phyloP scores from a whole-genome alignment of 2,797 vertebrate species.

The Stomatorhinus walkeri region DNA sequence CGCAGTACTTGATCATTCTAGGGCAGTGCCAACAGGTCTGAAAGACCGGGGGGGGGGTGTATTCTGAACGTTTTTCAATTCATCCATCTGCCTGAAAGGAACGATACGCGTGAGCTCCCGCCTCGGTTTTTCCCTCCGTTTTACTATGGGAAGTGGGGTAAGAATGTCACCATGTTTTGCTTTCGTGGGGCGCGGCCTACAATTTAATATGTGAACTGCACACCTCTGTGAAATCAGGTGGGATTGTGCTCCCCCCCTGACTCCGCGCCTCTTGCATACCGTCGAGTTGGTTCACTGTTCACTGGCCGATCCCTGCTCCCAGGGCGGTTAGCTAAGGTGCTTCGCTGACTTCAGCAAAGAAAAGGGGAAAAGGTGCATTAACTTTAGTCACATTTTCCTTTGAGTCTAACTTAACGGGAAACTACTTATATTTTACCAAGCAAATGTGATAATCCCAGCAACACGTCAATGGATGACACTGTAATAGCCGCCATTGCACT shows the following conservation, averaged over 20 bases:
- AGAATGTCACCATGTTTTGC: not conserved
- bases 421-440: conserved; percentile 18
- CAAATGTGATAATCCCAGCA: conserved; percentile 23
- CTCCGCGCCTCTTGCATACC: not conserved
- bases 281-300: not conserved
- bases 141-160: not conserved
- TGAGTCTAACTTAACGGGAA: conserved; percentile 1
- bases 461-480: conserved; percentile 25
- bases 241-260: not conserved
- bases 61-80: not conserved
- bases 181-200: not conserved
- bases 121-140: not conserved
- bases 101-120: not conserved
- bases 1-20: conserved; percentile 68
- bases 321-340: conserved; percentile 7
- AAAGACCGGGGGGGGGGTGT: conserved; percentile 33
- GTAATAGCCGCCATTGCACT: conserved; percentile 40
- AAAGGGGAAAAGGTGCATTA: conserved; percentile 3
- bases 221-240: conserved; percentile 28
- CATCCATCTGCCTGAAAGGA: not conserved
- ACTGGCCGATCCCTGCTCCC: not conserved
- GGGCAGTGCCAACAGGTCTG: conserved; percentile 73
- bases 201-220: not conserved
- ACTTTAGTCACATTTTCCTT: conserved; percentile 17
- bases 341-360: conserved; percentile 11